Percentiles rank a stretch among this genome's conserved stretches.
Conservation (phyloP, 2,113 vertebrate genomes). For the Oryzias curvinotus region DNA sequence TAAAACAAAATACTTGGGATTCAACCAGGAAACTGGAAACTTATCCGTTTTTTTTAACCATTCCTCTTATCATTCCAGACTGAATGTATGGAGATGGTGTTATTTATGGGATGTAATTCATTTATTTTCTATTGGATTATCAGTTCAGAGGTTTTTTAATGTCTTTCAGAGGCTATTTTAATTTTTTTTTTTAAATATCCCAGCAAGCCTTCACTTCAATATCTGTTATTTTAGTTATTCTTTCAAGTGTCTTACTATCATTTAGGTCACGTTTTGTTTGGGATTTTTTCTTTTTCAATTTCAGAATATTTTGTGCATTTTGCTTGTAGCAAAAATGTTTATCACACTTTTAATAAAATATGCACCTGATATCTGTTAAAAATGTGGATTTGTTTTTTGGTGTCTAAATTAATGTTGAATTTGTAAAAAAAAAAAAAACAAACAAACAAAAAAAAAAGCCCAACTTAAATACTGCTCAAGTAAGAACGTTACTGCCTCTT, state of each 20-base stretch:
- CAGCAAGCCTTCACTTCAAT: too few relatives aligned
- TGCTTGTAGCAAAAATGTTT: constrained; percentile 16
- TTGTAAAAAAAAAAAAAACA: neutral
- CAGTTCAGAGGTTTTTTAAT: neutral
- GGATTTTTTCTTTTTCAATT: neutral
- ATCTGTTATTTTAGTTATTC: too few relatives aligned
- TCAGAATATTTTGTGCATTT: constrained; percentile 2
- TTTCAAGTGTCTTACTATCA: too few relatives aligned
- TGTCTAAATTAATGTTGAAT: neutral
- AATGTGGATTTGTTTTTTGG: neutral
- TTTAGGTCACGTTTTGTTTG: constrained; percentile 2
- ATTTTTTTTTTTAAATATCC: neutral
- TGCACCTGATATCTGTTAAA: neutral
- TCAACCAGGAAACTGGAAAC: neutral
- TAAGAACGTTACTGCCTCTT: neutral
- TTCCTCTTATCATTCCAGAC: constrained; percentile 9
- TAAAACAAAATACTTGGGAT: neutral
- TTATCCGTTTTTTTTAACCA: constrained; percentile 1
- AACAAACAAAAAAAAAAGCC: neutral
- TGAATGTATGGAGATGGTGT: neutral
- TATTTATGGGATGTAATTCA: neutral
- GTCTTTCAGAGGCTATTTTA: neutral
- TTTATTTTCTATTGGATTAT: neutral
- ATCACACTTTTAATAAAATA: constrained; percentile 44
- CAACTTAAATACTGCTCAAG: neutral